Evolutionary conservation across 2,113 vertebrate genomes (phyloP).

Genomic region (Oophaga pumilio): DNA sequence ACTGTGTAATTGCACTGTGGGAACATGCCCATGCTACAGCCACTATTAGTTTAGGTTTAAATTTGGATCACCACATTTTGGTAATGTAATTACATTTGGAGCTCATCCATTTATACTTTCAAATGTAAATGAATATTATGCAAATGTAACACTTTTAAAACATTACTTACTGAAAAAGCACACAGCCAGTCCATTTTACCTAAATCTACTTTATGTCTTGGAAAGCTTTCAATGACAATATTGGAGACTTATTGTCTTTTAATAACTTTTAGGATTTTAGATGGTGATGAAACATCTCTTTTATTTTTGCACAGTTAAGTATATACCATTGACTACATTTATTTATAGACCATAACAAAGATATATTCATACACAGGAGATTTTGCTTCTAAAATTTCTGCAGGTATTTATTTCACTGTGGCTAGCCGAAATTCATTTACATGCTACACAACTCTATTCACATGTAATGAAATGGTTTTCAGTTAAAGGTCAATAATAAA

Average conservation of each 20-base stretch:
- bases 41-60: not conserved
- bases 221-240: not conserved
- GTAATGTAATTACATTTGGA: not conserved
- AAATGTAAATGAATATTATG: not conserved
- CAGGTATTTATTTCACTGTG: no score
- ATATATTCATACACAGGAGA: no score
- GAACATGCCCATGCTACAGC: no score
- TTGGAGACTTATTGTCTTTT: not conserved
- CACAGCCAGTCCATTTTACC: not conserved
- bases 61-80: not conserved
- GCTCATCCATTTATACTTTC: not conserved
- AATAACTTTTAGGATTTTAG: not conserved
- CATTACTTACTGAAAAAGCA: not conserved
- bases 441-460: no score
- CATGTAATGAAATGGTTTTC: no score
- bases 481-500: no score
- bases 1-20: no score
- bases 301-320: not conserved
- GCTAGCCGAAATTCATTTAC: no score
- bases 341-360: no score
- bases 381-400: no score
- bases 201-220: not conserved
- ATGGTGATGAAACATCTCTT: not conserved
- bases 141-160: not conserved
- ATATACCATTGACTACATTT: not conserved